Percentiles rank a stretch among this genome's conserved stretches.
These are phyloP conservation scores for Hassar affinis DNA, from an alignment of 2,113 vertebrate genomes.

Conservation along the genomic window DNA sequence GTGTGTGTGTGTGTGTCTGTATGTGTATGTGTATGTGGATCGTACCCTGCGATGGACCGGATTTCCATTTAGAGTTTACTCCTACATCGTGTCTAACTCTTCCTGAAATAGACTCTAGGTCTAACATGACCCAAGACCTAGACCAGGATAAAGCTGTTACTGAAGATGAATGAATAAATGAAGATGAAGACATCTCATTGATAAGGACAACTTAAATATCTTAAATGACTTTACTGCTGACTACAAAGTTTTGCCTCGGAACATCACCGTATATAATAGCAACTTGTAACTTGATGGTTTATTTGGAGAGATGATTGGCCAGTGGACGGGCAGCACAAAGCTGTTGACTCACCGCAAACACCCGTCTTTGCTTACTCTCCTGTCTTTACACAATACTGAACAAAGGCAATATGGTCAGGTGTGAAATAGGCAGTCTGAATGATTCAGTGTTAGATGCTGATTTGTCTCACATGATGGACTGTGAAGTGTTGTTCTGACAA, in stretches of 20 bases:
- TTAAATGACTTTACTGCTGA: not conserved
- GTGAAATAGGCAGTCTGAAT: not conserved
- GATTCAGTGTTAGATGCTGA: conserved; percentile 12
- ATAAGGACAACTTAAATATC: not conserved
- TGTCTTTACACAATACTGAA: not conserved
- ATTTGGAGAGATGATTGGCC: not conserved
- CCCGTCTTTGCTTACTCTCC: not conserved
- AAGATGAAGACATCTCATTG: not conserved
- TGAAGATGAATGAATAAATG: not conserved
- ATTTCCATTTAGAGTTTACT: not conserved
- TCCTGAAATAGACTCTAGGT: not conserved
- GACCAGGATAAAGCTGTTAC: not conserved
- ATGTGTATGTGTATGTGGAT: not conserved
- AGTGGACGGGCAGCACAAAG: not conserved
- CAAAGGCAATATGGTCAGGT: conserved; percentile 6
- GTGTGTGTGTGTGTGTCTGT: not conserved
- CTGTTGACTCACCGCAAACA: not conserved
- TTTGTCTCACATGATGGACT: not conserved
- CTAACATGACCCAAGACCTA: not conserved
- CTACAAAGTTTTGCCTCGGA: not conserved
- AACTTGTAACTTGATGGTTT: not conserved
- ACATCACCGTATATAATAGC: not conserved
- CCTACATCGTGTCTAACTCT: not conserved
- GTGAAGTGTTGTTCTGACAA: conserved; percentile 8
- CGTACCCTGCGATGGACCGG: not conserved